Evolutionary conservation across 2,888 invertebrate genomes (phyloP), one percentile per base, ranked within the genome.

Genomic region (Hirudinaria manillensis): DNA sequence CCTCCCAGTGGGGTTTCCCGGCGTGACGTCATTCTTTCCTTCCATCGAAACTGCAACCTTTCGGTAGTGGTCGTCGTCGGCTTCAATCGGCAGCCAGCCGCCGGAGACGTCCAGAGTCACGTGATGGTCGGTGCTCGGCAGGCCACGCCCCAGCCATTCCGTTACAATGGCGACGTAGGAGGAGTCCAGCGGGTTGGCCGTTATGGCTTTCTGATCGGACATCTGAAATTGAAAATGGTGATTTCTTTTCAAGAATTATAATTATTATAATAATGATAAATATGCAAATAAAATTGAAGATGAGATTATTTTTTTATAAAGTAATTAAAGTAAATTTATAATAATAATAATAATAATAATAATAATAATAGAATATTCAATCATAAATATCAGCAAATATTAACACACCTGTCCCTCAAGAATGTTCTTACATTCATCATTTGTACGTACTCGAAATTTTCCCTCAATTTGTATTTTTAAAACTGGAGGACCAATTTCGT

Each of bases 131-230:
- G 29, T 61, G 61, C 61, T 61, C 29, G 61, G 61, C 29, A 24
- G 24, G 19, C 24, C 61, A n/a, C 29, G 21, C 29, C 61, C 61
- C 24, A 61, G 61, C 61, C 61, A 61, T 61, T 61, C 61, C 24
- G 61, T 7, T 61, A 61, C 61, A 21, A 61, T 61, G 61, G 61
- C 61, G n/a, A 29, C 61, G 61, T 61, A 61, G 7, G 61, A 24
- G 61, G 13, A 2, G 24, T 61, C 61, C 24, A 24, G 4, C 10
- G 24, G 24, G 13, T 29, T n/a, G 29, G 61, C 61, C 24, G 61
- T 7, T 2, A 61, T 19, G 61, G 7, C 10, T 16, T 16, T 61
- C 13, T 61, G 4, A n/a, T 29, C n/a, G 61, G 10, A 61, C 61
- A 24, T 61, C 61, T 61, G 61, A 61, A 24, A 61, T 61, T 61